A percentile compares a stretch with the other conserved stretches of the same genome.
These are phyloP conservation scores for Paradisaea rubra DNA, from an alignment of 2,113 vertebrate species.

Conservation along the genomic window DNA sequence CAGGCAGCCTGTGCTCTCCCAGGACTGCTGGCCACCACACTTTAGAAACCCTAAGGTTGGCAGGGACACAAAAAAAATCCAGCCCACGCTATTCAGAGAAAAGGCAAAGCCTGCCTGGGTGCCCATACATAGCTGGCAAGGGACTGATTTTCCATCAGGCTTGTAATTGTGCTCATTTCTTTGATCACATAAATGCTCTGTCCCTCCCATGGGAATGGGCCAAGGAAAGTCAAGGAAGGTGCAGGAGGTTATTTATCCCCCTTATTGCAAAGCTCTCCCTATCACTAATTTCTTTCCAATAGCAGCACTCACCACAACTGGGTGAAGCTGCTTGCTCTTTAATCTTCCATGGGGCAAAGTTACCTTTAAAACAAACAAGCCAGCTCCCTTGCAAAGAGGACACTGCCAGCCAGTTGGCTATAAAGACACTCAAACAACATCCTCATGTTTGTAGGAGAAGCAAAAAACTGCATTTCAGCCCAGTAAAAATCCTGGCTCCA, in stretches of 20 bases:
- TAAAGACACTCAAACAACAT: background rate
- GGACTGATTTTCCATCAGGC: background rate
- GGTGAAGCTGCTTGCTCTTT: background rate
- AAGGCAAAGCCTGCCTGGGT: background rate
- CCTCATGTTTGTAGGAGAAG: background rate
- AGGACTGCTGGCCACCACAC: background rate
- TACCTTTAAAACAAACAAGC: background rate
- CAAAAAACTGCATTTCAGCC: background rate
- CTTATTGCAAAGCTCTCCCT: background rate
- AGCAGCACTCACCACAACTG: background rate
- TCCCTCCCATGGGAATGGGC: background rate
- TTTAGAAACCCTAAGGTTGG: background rate
- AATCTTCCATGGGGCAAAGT: background rate
- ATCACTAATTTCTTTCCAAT: background rate
- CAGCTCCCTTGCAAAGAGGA: background rate
- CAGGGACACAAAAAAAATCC: background rate
- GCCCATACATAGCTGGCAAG: background rate
- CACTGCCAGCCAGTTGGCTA: background rate
- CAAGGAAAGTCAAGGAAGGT: background rate
- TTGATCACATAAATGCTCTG: background rate
- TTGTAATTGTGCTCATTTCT: background rate
- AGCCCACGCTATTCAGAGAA: background rate
- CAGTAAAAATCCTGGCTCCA: background rate
- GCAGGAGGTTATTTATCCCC: background rate
- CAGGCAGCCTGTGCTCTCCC: background rate